These are phyloP conservation scores for Drosophila pseudotalamancana DNA, from an alignment of 2,888 invertebrate species.

Conservation along the genomic window DNA sequence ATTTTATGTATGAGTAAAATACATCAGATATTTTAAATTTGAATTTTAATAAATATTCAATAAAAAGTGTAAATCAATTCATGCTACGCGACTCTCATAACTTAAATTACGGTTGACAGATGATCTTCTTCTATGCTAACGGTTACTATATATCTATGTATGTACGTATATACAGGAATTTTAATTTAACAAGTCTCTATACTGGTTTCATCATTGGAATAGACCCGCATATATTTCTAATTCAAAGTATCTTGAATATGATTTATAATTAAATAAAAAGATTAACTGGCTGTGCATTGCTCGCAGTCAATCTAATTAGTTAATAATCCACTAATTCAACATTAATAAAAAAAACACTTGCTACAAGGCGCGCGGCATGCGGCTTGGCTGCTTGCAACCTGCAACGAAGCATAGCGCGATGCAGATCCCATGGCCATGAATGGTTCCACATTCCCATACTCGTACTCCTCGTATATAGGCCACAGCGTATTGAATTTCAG, in stretches of 20 bases:
- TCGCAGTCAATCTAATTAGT: slow-evolving; percentile 30
- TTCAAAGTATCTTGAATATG: neutral
- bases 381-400: slow-evolving; percentile 23
- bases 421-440: slow-evolving; percentile 12
- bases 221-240: too few relatives aligned
- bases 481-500: slow-evolving; percentile 45
- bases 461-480: slow-evolving; percentile 47
- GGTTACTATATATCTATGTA: too few relatives aligned
- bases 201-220: too few relatives aligned
- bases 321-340: slow-evolving; percentile 32
- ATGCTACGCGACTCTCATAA: too few relatives aligned
- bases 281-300: slow-evolving; percentile 16
- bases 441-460: slow-evolving; percentile 34
- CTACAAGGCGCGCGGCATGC: slow-evolving; percentile 19
- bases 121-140: too few relatives aligned
- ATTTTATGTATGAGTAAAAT: too few relatives aligned
- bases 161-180: too few relatives aligned
- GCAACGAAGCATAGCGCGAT: slow-evolving; percentile 37
- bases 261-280: neutral
- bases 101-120: too few relatives aligned
- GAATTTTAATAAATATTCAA: too few relatives aligned
- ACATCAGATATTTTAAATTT: too few relatives aligned
- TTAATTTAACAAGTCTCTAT: too few relatives aligned
- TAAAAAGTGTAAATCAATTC: too few relatives aligned
- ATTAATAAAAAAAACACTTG: slow-evolving; percentile 22